Conservation (phyloP, 1,140 invertebrate species). For the Cataglyphis hispanica region DNA sequence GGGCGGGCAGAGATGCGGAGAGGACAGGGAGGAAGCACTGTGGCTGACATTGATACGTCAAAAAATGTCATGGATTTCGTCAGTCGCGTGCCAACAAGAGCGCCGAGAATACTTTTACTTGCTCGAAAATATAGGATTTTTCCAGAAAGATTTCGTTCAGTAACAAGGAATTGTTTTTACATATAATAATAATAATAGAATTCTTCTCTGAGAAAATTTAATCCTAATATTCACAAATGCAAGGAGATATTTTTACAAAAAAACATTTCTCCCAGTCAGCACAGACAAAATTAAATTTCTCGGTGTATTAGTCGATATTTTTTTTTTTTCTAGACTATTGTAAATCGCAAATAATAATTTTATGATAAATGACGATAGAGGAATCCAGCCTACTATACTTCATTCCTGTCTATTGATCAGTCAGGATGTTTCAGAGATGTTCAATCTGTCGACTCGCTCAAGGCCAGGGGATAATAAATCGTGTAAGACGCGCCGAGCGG, state of each 20-base stretch:
- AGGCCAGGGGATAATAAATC: slow-evolving; percentile 55
- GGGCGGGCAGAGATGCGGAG: background rate
- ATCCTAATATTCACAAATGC: background rate
- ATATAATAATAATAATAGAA: background rate
- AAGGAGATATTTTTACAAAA: background rate
- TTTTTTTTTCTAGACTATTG: too few species aligned
- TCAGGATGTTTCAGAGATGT: slow-evolving; percentile 47
- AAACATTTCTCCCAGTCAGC: background rate
- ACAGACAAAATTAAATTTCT: background rate
- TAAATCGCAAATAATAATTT: slow-evolving; percentile 39
- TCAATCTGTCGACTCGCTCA: slow-evolving; percentile 55
- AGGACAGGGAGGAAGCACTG: background rate
- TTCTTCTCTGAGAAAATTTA: background rate
- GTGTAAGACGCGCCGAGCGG: slow-evolving; percentile 26
- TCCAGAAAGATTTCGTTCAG: background rate
- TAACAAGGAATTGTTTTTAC: background rate
- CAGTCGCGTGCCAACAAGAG: background rate
- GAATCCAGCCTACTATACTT: slow-evolving; percentile 47
- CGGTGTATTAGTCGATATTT: too few species aligned
- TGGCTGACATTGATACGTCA: background rate
- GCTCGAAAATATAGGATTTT: background rate
- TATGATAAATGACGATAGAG: slow-evolving; percentile 39
- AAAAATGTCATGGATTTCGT: slow-evolving; percentile 9
- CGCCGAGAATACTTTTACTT: background rate
- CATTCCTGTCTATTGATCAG: slow-evolving; percentile 49